Conservation (phyloP, 53 echinoderm and acorn worm genomes). For the Pentamera pediparva region DNA sequence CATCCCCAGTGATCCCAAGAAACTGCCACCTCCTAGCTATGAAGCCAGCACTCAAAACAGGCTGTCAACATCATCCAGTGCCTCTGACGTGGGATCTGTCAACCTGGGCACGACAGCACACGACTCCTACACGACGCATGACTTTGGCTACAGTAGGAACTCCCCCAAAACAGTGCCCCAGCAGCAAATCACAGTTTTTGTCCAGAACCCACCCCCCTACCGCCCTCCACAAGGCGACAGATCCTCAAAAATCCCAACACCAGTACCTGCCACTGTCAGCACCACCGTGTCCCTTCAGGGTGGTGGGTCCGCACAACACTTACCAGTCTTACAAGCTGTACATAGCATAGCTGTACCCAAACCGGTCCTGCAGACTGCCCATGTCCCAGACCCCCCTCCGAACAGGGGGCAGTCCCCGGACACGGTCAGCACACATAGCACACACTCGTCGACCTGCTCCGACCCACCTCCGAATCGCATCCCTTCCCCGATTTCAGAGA, state of each 20-base stretch:
- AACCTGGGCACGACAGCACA: conserved; percentile 31
- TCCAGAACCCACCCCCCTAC: conserved; percentile 66
- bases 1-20: conserved; percentile 36
- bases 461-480: conserved; percentile 71
- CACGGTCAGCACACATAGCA: conserved; percentile 89
- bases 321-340: conserved; percentile 65
- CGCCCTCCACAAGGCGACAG: conserved; percentile 47
- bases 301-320: conserved; percentile 47
- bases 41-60: conserved; percentile 78
- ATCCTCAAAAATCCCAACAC: conserved; percentile 43
- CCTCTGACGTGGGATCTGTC: neutral
- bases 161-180: conserved; percentile 4
- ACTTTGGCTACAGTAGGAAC: conserved; percentile 38
- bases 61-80: conserved; percentile 43
- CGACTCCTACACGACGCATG: conserved; percentile 13
- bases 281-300: conserved; percentile 66
- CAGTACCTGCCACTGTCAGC: conserved; percentile 77
- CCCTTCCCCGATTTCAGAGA: conserved; percentile 70
- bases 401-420: conserved; percentile 85
- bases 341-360: conserved; percentile 75
- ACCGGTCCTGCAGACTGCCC: conserved; percentile 90
- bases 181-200: conserved; percentile 36
- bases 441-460: conserved; percentile 64
- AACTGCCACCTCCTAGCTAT: conserved; percentile 86
- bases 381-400: conserved; percentile 77